Evolutionary conservation across 1,140 invertebrate species (phyloP).

Genomic region (Leptopilina clavipes): DNA sequence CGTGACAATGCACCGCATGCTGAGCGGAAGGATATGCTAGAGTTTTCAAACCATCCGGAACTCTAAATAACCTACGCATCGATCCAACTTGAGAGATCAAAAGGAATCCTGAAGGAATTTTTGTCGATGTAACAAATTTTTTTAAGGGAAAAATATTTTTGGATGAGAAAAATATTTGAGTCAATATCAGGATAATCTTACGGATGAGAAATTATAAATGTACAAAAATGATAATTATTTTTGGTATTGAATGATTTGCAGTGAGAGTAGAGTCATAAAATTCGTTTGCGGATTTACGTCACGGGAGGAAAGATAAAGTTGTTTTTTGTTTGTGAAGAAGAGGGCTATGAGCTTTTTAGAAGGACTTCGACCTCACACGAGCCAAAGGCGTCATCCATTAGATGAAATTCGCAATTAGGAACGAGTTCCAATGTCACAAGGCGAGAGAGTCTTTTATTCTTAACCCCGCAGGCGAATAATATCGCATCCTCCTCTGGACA

Average conservation of each 20-base stretch:
- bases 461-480: conserved; percentile 38
- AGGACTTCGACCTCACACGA: conserved; percentile 42
- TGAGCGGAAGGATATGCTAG: conserved; percentile 41
- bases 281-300: conserved; percentile 19
- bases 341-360: conserved; percentile 29
- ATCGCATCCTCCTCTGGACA: conserved; percentile 46
- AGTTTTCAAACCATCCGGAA: conserved; percentile 3
- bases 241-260: no score
- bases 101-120: neutral
- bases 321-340: conserved; percentile 11
- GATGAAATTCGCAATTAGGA: conserved; percentile 41
- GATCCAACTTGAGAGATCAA: neutral
- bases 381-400: conserved; percentile 32
- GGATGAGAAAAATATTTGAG: no score
- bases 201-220: no score
- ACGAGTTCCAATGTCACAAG: conserved; percentile 28
- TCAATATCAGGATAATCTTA: no score
- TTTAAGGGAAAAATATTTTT: no score
- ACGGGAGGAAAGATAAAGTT: conserved; percentile 36
- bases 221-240: no score
- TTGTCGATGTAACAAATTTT: no score
- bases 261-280: neutral
- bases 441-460: conserved; percentile 12
- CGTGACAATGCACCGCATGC: conserved; percentile 42
- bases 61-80: neutral